Conservation (phyloP, 2,888 invertebrate species). For the Oasisia sp. region DNA sequence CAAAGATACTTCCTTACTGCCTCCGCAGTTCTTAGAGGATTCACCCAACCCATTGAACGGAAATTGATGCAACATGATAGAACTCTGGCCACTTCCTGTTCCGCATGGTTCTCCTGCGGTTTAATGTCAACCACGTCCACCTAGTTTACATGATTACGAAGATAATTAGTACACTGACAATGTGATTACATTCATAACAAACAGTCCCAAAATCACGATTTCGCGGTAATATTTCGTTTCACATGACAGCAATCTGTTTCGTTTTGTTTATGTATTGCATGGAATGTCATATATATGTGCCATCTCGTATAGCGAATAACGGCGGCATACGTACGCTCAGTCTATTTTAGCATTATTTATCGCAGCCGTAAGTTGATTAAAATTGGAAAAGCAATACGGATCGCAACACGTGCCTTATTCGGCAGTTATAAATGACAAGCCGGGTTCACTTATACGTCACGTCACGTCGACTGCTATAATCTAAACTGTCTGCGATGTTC, state of each 20-base stretch:
- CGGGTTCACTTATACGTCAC: not conserved
- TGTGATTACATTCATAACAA: not conserved
- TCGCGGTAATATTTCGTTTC: no score
- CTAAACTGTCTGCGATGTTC: not conserved
- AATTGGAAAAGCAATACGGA: not conserved
- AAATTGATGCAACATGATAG: no score
- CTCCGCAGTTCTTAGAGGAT: no score
- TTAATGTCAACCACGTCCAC: not conserved
- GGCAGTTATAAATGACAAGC: not conserved
- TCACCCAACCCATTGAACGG: no score
- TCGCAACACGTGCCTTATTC: not conserved
- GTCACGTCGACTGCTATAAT: not conserved
- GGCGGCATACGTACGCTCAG: not conserved
- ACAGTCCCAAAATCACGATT: not conserved
- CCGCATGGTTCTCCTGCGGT: no score
- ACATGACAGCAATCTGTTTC: no score
- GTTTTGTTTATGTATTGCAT: no score
- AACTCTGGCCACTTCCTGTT: no score
- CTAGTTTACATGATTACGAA: not conserved
- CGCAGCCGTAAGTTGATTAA: not conserved
- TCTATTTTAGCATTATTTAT: not conserved
- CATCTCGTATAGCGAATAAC: not conserved
- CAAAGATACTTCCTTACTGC: no score
- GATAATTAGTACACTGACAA: not conserved
- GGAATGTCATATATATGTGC: no score